Conservation (phyloP, 2,113 vertebrate species). For the Serinus canaria region DNA sequence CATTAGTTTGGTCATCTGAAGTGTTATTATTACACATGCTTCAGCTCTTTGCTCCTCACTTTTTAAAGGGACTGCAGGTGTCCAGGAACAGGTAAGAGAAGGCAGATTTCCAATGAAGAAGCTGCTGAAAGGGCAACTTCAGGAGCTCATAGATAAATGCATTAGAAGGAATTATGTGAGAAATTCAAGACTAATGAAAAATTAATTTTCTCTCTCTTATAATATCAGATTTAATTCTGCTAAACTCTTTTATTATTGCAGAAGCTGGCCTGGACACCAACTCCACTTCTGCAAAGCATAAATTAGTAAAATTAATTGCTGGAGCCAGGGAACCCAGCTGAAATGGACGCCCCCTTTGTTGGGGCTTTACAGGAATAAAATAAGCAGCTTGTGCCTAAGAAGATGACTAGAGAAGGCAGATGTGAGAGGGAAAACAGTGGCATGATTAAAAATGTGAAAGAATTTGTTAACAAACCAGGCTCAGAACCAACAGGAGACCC, state of each 20-base stretch:
- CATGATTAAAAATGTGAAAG: background rate
- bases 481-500: background rate
- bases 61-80: background rate
- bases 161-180: background rate
- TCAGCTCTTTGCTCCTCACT: background rate
- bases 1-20: background rate
- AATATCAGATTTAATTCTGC: background rate
- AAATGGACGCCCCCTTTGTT: background rate
- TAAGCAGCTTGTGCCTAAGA: background rate
- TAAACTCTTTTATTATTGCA: background rate
- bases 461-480: background rate
- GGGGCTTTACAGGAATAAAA: background rate
- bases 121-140: background rate
- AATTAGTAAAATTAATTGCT: background rate
- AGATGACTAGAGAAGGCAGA: background rate
- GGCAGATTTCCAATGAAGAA: background rate
- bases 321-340: background rate
- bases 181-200: background rate
- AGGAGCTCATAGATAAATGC: background rate
- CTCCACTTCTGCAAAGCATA: background rate
- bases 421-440: background rate
- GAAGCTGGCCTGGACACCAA: background rate
- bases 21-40: background rate
- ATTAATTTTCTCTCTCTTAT: background rate
- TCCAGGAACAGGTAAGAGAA: background rate